Evolutionary conservation across 2,113 vertebrate genomes (phyloP).

Genomic region (Bujurquina vittata): DNA sequence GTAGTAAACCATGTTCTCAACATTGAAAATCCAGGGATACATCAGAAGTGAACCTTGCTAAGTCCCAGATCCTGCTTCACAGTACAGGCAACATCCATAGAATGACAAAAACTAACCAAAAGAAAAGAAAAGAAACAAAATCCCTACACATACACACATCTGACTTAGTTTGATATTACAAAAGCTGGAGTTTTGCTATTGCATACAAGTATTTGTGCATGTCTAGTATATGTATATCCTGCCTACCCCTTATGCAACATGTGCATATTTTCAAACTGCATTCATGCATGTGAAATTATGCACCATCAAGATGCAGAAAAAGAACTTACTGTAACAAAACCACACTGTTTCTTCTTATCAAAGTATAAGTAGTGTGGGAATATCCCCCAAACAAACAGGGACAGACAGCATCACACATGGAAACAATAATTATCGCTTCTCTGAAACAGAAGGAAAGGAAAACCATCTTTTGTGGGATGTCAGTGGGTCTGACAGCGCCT

Average conservation of each 20-base stretch:
- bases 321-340: constrained; percentile 1
- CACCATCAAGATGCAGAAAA: not conserved
- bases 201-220: not conserved
- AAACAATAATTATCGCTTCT: constrained; percentile 50
- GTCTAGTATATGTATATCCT: not conserved
- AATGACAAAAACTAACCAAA: not conserved
- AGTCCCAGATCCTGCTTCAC: not conserved
- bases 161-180: not conserved
- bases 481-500: constrained; percentile 51
- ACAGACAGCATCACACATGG: constrained; percentile 9
- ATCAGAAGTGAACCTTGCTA: not conserved
- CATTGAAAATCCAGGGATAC: not conserved
- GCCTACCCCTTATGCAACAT: not conserved
- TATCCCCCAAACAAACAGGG: constrained; percentile 38
- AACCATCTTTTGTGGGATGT: constrained; percentile 44
- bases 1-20: not conserved
- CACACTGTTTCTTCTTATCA: not conserved
- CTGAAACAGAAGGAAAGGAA: constrained; percentile 29
- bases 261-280: constrained; percentile 3
- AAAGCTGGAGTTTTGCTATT: not conserved
- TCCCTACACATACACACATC: not conserved
- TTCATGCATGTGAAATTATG: not conserved
- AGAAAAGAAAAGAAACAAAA: not conserved
- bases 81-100: not conserved
- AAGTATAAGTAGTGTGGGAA: constrained; percentile 6